A percentile compares a stretch with the other conserved stretches of the same genome.
Conservation (phyloP, 2,797 vertebrate species). For the Enteromius treurensis region DNA sequence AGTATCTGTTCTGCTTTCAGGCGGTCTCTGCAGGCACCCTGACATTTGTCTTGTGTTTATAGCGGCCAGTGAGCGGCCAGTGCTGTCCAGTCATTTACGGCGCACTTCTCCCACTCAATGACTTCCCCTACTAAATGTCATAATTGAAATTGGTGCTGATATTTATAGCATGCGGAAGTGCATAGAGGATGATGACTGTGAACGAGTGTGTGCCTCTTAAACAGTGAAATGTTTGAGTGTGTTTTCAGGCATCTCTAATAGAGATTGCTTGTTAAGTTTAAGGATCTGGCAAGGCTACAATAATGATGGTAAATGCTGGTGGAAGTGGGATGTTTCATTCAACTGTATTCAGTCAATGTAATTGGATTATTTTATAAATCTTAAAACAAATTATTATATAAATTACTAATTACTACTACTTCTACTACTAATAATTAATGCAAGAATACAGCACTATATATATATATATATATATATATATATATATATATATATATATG, state of each 20-base stretch:
- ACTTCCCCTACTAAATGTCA: slow-evolving; percentile 53
- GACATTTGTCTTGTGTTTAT: slow-evolving; percentile 54
- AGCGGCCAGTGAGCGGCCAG: slow-evolving; percentile 31
- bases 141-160: slow-evolving; percentile 51
- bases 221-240: background rate
- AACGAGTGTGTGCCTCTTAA: background rate
- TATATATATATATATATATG: no score
- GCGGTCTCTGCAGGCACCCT: slow-evolving; percentile 34
- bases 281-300: background rate
- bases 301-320: background rate
- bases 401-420: no score
- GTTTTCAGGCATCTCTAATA: slow-evolving; percentile 11
- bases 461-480: no score
- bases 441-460: no score
- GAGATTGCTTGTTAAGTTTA: background rate
- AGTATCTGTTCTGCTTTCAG: slow-evolving; percentile 40
- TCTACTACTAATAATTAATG: no score
- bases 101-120: slow-evolving; percentile 1
- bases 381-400: no score
- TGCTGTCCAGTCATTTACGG: slow-evolving; percentile 35
- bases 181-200: background rate
- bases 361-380: no score
- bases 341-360: no score
- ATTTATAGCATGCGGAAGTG: slow-evolving; percentile 30
- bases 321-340: background rate